These are phyloP conservation scores for Ceratosolen solmsi DNA, from an alignment of 1,140 invertebrate species.

Conservation along the genomic window DNA sequence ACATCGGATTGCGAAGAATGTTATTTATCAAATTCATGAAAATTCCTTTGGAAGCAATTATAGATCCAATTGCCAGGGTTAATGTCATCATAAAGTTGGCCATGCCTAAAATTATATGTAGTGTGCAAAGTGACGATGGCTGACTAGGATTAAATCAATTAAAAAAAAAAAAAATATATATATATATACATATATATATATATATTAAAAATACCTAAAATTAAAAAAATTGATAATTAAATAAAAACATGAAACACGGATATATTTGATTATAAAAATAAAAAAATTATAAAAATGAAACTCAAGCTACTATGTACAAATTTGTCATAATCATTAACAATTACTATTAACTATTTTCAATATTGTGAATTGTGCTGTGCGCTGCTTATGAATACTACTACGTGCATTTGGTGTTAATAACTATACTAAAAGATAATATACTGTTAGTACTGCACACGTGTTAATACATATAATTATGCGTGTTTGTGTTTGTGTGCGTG, in stretches of 20 bases:
- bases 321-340: not conserved
- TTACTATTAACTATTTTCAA: conserved; percentile 34
- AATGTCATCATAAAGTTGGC: conserved; percentile 74
- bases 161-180: conserved; percentile 6
- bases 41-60: conserved; percentile 77
- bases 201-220: conserved; percentile 24
- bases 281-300: conserved; percentile 3
- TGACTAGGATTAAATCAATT: conserved; percentile 12
- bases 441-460: conserved; percentile 42
- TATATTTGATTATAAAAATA: not conserved
- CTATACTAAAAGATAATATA: too few relatives aligned
- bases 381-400: conserved; percentile 24
- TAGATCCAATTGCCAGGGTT: conserved; percentile 76
- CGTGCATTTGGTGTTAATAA: conserved; percentile 36
- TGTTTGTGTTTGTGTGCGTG: not conserved
- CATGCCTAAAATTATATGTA: conserved; percentile 72
- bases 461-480: not conserved
- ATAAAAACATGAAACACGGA: not conserved
- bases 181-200: too few relatives aligned
- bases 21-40: conserved; percentile 77
- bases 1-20: conserved; percentile 79
- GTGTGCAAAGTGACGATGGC: conserved; percentile 39
- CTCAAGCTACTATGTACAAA: not conserved
- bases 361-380: conserved; percentile 41
- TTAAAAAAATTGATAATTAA: conserved; percentile 11